Conservation (phyloP, 2,888 invertebrate genomes). For the Chydorus sphaericus region DNA sequence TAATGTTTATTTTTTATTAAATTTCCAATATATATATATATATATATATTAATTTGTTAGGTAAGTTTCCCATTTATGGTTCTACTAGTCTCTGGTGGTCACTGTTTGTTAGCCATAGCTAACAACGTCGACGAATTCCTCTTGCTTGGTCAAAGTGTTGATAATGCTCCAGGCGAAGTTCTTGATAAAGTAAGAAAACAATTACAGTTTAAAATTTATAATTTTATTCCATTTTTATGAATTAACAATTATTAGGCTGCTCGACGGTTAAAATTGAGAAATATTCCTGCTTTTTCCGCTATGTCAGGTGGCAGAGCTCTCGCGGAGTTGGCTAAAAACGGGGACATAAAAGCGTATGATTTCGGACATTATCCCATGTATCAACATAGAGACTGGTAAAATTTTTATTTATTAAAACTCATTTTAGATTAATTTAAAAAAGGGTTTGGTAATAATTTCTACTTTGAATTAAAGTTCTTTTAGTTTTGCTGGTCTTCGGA, state of each 20-base stretch:
- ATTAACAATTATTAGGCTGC: constrained; percentile 41
- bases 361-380: constrained; percentile 47
- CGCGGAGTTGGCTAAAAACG: constrained; percentile 60
- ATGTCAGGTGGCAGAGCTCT: constrained; percentile 73
- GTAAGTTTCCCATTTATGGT: constrained; percentile 77
- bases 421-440: not conserved
- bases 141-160: constrained; percentile 59
- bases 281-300: constrained; percentile 53
- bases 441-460: not conserved
- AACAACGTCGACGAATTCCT: constrained; percentile 56
- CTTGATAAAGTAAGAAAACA: constrained; percentile 66
- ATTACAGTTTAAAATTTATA: too few relatives aligned
- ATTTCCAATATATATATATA: not conserved
- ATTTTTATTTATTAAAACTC: not conserved
- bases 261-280: constrained; percentile 63
- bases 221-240: not conserved
- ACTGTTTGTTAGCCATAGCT: constrained; percentile 66
- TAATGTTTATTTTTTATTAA: constrained; percentile 22
- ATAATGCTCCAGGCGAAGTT: constrained; percentile 85
- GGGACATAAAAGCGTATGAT: constrained; percentile 45
- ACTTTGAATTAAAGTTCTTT: constrained; percentile 38
- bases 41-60: constrained; percentile 25
- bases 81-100: constrained; percentile 83
- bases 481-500: constrained; percentile 72
- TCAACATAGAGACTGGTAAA: constrained; percentile 55